A percentile compares a stretch with the other conserved stretches of the same genome.
phyloP scores from a whole-genome alignment of 2,888 invertebrate species.

The Calameuta idolon region DNA sequence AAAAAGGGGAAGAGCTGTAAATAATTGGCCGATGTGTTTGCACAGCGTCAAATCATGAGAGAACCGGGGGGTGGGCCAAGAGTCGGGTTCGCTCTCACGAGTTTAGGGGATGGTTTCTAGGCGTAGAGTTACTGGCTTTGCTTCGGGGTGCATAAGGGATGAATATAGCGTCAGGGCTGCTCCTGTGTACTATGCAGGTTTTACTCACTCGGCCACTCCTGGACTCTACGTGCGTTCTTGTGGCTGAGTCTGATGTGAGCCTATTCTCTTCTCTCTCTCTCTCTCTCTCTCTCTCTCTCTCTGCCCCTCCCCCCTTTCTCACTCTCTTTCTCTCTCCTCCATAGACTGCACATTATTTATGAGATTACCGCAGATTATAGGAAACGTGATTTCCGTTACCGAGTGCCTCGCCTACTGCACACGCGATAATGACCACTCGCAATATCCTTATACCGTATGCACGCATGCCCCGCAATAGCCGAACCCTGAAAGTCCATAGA shows the following conservation, averaged over 20 bases:
- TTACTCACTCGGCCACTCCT: background rate
- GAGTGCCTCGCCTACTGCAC: slow-evolving; percentile 33
- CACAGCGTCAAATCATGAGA: slow-evolving; percentile 52
- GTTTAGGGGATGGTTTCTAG: background rate
- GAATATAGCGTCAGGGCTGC: background rate
- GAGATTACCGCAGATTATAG: slow-evolving; percentile 58
- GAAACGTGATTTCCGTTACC: slow-evolving; percentile 50
- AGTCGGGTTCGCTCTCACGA: slow-evolving; percentile 33
- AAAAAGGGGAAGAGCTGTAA: slow-evolving; percentile 46
- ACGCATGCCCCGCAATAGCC: too few relatives aligned
- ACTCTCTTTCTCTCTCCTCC: too few relatives aligned
- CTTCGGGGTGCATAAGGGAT: slow-evolving; percentile 1
- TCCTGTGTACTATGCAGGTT: background rate
- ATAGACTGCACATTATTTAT: slow-evolving; percentile 53
- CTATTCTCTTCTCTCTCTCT: too few relatives aligned
- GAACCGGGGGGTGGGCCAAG: slow-evolving; percentile 28
- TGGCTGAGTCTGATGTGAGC: background rate
- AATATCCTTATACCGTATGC: background rate
- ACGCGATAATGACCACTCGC: background rate
- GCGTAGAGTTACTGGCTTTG: background rate
- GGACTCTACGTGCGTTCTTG: background rate
- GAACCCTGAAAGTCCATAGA: too few relatives aligned
- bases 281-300: slow-evolving; percentile 12
- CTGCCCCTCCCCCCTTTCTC: background rate
- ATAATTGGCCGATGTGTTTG: slow-evolving; percentile 54